Evolutionary conservation across 1,140 invertebrate species (phyloP).

Genomic region (Neodiprion virginianus): DNA sequence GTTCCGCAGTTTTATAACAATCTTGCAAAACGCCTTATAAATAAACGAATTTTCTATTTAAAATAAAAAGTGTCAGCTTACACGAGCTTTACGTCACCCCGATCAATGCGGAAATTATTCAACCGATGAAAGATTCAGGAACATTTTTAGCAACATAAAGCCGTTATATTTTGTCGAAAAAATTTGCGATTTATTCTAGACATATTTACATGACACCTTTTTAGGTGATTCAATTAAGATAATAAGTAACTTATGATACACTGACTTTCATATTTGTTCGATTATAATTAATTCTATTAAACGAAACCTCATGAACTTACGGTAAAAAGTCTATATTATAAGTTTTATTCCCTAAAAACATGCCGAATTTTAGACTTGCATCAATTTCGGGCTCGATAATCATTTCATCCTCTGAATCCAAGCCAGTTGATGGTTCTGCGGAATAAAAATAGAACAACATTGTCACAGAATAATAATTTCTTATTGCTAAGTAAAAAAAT

Average conservation of each 20-base stretch:
- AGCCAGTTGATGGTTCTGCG: conserved; percentile 35
- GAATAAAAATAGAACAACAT: conserved; percentile 13
- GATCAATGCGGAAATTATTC: too few relatives aligned
- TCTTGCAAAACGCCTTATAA: too few relatives aligned
- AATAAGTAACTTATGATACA: not conserved
- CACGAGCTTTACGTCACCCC: too few relatives aligned
- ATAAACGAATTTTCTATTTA: too few relatives aligned
- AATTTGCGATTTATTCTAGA: too few relatives aligned
- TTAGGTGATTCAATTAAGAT: not conserved
- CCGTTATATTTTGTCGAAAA: too few relatives aligned
- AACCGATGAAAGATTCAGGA: too few relatives aligned
- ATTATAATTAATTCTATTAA: not conserved
- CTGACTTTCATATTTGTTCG: not conserved
- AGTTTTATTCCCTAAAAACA: conserved; percentile 66
- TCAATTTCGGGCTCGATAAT: conserved; percentile 58
- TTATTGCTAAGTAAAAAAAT: conserved; percentile 22
- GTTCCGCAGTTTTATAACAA: too few relatives aligned
- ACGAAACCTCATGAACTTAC: conserved; percentile 16
- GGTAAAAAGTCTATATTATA: conserved; percentile 64
- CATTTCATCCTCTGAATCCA: conserved; percentile 57
- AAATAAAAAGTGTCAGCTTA: too few relatives aligned
- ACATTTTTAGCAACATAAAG: too few relatives aligned
- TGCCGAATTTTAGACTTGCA: conserved; percentile 63
- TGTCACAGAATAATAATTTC: conserved; percentile 20
- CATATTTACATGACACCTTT: not conserved